Percentiles rank a stretch among this genome's conserved stretches.
Evolutionary conservation across 1,140 invertebrate species (phyloP).

Genomic region (Eriocheir sinensis): DNA sequence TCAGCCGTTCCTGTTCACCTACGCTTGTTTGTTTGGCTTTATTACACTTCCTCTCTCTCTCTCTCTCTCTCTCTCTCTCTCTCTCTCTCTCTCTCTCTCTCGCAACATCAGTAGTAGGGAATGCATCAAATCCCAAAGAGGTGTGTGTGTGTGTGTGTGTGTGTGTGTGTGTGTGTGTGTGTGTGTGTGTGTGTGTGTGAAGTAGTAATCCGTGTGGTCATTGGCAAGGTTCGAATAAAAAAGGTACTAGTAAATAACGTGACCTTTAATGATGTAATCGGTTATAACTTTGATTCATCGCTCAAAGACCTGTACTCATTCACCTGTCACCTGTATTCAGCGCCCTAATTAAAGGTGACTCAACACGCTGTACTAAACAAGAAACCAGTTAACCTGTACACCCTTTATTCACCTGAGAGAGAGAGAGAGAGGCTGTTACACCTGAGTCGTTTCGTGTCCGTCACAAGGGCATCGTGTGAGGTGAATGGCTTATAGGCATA

Average conservation of each 20-base stretch:
- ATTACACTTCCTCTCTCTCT: neutral
- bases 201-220: neutral
- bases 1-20: conserved; percentile 32
- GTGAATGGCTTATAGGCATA: conserved; percentile 1
- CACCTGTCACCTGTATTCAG: neutral
- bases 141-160: conserved; percentile 58
- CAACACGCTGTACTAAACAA: too few species aligned
- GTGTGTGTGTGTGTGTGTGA: conserved; percentile 61
- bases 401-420: too few species aligned
- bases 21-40: neutral
- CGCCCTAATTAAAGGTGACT: too few species aligned
- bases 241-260: conserved; percentile 35
- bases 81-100: neutral
- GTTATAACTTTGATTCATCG: neutral
- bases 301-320: too few species aligned
- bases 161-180: conserved; percentile 63
- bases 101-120: too few species aligned
- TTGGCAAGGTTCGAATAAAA: neutral
- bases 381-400: too few species aligned
- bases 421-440: conserved; percentile 8
- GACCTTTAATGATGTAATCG: neutral
- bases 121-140: too few species aligned
- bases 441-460: neutral
- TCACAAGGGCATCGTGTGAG: neutral
- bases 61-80: neutral